A percentile compares a stretch with the other conserved stretches of the same genome.
Evolutionary conservation across 1,140 invertebrate genomes (phyloP).

Genomic region (Magallana gigas): DNA sequence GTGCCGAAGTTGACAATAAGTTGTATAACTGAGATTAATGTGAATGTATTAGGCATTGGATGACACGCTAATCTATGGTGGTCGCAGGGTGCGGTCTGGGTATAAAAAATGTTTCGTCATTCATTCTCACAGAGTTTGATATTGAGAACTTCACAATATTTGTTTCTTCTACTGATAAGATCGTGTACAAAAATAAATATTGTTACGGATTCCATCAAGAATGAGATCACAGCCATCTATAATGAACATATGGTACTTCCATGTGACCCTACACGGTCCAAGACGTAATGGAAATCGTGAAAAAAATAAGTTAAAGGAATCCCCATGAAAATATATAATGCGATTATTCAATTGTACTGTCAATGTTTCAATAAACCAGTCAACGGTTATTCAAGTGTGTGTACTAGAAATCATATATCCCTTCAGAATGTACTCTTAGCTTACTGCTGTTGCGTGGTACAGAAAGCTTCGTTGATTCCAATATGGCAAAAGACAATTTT

Average conservation of each 20-base stretch:
- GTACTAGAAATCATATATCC: too few relatives aligned
- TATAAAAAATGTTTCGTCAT: not conserved
- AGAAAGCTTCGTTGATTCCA: too few relatives aligned
- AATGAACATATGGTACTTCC: not conserved
- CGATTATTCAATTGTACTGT: not conserved
- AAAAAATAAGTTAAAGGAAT: too few relatives aligned
- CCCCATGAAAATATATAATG: not conserved
- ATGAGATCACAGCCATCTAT: not conserved
- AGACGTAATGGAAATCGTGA: too few relatives aligned
- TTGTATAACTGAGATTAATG: not conserved
- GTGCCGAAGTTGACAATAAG: slow-evolving; percentile 17
- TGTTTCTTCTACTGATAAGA: not conserved
- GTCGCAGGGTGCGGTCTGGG: not conserved
- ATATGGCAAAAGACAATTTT: too few relatives aligned
- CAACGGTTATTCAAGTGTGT: too few relatives aligned
- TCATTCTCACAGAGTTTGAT: not conserved
- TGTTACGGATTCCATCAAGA: not conserved
- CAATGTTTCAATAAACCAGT: too few relatives aligned
- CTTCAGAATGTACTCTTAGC: too few relatives aligned
- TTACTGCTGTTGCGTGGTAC: too few relatives aligned
- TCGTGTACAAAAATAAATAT: slow-evolving; percentile 13
- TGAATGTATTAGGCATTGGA: not conserved
- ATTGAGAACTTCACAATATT: not conserved
- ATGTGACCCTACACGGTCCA: too few relatives aligned
- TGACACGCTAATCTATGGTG: not conserved